Percentiles rank a stretch among this genome's conserved stretches.
Conservation (phyloP, 2,113 vertebrate genomes). For the Urocitellus parryii region DNA sequence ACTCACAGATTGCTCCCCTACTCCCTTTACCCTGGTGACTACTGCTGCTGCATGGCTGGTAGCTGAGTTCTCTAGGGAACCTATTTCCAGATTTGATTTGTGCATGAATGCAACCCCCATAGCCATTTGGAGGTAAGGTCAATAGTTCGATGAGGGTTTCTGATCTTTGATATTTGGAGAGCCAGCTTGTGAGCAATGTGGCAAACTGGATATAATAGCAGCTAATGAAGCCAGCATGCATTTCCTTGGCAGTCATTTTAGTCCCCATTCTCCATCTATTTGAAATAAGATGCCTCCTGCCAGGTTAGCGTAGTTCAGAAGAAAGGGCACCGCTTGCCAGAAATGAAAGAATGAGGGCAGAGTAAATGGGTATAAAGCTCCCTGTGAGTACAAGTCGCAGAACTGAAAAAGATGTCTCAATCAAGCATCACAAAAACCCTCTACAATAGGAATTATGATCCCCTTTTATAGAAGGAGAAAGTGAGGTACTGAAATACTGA, state of each 20-base stretch:
- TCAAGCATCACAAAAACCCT: not conserved
- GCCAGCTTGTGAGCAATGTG: not conserved
- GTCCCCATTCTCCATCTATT: slow-evolving; percentile 29
- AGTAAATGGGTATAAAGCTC: not conserved
- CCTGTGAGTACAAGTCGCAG: not conserved
- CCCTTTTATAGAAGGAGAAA: not conserved
- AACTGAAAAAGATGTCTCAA: not conserved
- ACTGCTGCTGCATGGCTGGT: not conserved
- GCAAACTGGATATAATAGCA: slow-evolving; percentile 52
- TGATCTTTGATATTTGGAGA: slow-evolving; percentile 26
- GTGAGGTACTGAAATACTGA: not conserved
- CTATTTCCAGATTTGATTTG: slow-evolving; percentile 64
- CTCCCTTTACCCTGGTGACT: not conserved
- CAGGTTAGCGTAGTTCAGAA: not conserved
- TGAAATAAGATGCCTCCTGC: slow-evolving; percentile 18
- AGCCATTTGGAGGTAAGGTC: slow-evolving; percentile 65
- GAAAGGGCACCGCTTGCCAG: not conserved
- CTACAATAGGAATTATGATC: not conserved
- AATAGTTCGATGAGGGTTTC: slow-evolving; percentile 3
- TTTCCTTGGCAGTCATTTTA: slow-evolving; percentile 41
- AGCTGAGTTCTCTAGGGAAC: slow-evolving; percentile 37
- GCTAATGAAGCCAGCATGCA: slow-evolving; percentile 27
- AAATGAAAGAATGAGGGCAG: not conserved
- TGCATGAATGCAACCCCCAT: slow-evolving; percentile 47
- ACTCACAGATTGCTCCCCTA: not conserved